These are phyloP conservation scores for Centropus bengalensis DNA, from an alignment of 2,113 vertebrate species.

Conservation along the genomic window DNA sequence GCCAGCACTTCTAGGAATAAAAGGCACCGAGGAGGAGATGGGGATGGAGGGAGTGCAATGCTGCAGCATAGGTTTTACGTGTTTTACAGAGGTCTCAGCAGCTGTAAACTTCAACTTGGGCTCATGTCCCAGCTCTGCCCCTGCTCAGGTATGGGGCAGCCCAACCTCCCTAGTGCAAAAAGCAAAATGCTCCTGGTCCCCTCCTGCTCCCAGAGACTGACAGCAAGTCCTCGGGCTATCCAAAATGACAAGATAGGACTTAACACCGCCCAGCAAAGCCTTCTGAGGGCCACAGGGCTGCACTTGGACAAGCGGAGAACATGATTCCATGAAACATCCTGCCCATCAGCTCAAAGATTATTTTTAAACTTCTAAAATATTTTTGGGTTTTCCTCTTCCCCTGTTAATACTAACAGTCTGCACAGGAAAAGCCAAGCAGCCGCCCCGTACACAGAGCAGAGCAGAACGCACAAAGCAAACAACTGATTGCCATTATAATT, in stretches of 20 bases:
- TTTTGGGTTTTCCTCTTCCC: constrained; percentile 63
- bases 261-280: background rate
- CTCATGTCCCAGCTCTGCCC: fast-evolving
- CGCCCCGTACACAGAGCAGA: background rate
- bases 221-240: background rate
- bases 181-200: background rate
- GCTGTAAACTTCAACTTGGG: background rate
- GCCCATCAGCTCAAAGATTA: background rate
- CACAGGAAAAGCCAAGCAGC: constrained; percentile 36
- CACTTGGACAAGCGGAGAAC: background rate
- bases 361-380: constrained; percentile 63
- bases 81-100: background rate
- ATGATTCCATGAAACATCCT: constrained; percentile 13
- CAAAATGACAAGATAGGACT: background rate
- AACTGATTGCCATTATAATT: background rate
- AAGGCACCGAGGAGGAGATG: background rate
- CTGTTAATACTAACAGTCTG: constrained; percentile 39
- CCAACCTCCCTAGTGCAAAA: background rate
- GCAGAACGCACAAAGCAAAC: background rate
- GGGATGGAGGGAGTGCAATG: background rate
- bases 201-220: background rate
- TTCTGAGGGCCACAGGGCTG: background rate
- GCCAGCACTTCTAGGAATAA: constrained; percentile 41
- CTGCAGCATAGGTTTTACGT: background rate
- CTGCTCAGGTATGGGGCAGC: background rate